These are phyloP conservation scores for Columba guinea DNA, from an alignment of 2,797 vertebrate genomes.

Conservation along the genomic window DNA sequence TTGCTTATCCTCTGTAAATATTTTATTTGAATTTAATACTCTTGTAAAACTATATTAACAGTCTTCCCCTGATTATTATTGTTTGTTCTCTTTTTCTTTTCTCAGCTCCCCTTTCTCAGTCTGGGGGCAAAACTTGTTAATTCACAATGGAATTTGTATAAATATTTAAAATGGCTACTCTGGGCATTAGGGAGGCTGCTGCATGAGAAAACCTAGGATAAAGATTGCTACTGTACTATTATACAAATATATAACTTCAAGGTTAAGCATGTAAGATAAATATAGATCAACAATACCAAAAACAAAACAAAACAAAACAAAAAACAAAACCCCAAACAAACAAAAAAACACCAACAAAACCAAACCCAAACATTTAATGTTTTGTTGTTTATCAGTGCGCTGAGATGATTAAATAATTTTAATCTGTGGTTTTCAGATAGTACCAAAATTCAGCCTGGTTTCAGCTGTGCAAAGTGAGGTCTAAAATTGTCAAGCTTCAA, in stretches of 20 bases:
- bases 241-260: not conserved
- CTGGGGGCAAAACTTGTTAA: not conserved
- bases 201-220: not conserved
- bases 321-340: no score
- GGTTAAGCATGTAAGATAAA: not conserved
- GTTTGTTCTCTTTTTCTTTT: not conserved
- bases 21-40: constrained; percentile 70
- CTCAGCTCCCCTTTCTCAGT: not conserved
- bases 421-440: not conserved
- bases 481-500: not conserved
- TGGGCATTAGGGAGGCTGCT: not conserved
- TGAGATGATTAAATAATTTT: not conserved
- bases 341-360: no score
- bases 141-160: not conserved
- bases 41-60: constrained; percentile 61
- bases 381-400: not conserved
- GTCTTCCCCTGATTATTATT: constrained; percentile 28
- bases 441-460: not conserved
- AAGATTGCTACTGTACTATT: not conserved
- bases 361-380: no score
- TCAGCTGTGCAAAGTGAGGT: not conserved
- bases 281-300: rapidly evolving
- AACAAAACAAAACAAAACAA: no score
- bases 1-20: constrained; percentile 52
- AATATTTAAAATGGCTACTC: constrained; percentile 32